phyloP scores from a whole-genome alignment of 2,113 vertebrate genomes.

The Natator depressus region DNA sequence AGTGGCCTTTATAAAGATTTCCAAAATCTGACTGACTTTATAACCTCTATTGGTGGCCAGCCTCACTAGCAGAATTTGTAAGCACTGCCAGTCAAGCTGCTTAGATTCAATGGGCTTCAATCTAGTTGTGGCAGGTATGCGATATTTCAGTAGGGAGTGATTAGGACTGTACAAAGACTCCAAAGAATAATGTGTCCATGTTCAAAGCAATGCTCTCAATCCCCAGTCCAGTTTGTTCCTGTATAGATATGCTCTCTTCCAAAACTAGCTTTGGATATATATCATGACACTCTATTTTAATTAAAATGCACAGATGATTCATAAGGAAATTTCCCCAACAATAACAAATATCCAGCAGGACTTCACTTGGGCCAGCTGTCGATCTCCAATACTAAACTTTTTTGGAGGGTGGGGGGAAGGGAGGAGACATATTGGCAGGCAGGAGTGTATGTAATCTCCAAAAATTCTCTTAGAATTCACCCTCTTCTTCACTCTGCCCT shows the following conservation, averaged over 20 bases:
- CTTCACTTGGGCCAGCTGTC: not conserved
- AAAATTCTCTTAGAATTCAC: conserved; percentile 33
- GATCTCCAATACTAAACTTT: conserved; percentile 24
- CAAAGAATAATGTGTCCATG: not conserved
- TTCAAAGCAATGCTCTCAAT: not conserved
- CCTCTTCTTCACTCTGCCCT: not conserved
- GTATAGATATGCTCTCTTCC: not conserved
- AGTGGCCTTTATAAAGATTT: conserved; percentile 42
- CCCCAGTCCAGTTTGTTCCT: not conserved
- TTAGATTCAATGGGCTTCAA: not conserved
- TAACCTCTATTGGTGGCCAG: conserved; percentile 58
- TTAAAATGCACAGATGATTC: conserved; percentile 37
- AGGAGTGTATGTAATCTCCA: not conserved
- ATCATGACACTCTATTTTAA: conserved; percentile 6
- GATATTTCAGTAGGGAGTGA: rapidly evolving
- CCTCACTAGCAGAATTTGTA: conserved; percentile 13
- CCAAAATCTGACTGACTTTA: conserved; percentile 60
- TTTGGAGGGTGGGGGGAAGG: not conserved
- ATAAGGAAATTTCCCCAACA: not conserved
- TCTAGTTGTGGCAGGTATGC: conserved; percentile 8
- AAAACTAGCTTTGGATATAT: not conserved
- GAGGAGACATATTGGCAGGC: not conserved
- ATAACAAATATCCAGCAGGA: not conserved
- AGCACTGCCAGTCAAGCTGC: conserved; percentile 17
- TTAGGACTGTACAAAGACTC: not conserved